These are phyloP conservation scores for Tineola bisselliella DNA, from an alignment of 2,888 invertebrate genomes.

Conservation along the genomic window DNA sequence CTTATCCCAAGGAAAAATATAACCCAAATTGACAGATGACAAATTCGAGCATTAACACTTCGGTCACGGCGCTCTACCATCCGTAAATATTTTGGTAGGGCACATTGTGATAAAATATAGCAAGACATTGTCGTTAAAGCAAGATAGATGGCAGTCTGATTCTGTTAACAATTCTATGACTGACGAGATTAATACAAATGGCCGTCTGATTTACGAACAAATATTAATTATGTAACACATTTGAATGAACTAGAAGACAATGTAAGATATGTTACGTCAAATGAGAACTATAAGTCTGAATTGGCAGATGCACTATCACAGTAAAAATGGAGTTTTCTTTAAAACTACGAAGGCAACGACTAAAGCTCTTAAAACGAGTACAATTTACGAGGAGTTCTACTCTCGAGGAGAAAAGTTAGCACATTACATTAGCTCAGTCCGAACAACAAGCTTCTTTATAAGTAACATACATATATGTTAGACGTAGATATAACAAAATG, in stretches of 20 bases:
- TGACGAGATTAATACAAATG: constrained; percentile 1
- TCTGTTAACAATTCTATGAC: constrained; percentile 42
- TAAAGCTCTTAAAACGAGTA: constrained; percentile 9
- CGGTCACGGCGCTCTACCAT: constrained; percentile 34
- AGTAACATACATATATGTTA: neutral
- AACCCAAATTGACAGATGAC: constrained; percentile 56
- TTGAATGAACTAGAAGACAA: neutral
- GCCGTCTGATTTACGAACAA: neutral
- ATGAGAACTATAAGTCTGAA: neutral
- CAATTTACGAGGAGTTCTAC: constrained; percentile 11
- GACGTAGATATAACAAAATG: neutral
- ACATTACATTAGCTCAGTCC: constrained; percentile 13
- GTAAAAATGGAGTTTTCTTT: constrained; percentile 7
- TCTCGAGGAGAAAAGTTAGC: constrained; percentile 5
- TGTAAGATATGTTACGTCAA: neutral
- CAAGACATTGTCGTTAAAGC: constrained; percentile 63
- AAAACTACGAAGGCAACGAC: constrained; percentile 1
- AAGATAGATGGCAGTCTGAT: constrained; percentile 52
- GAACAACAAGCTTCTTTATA: neutral
- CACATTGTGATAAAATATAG: constrained; percentile 64
- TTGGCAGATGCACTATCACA: constrained; percentile 3
- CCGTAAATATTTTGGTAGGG: constrained; percentile 46
- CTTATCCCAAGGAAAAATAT: constrained; percentile 31
- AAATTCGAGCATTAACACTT: constrained; percentile 62
- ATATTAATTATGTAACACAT: neutral